Conservation (phyloP, 2,797 vertebrate species). For the Artibeus lituratus region DNA sequence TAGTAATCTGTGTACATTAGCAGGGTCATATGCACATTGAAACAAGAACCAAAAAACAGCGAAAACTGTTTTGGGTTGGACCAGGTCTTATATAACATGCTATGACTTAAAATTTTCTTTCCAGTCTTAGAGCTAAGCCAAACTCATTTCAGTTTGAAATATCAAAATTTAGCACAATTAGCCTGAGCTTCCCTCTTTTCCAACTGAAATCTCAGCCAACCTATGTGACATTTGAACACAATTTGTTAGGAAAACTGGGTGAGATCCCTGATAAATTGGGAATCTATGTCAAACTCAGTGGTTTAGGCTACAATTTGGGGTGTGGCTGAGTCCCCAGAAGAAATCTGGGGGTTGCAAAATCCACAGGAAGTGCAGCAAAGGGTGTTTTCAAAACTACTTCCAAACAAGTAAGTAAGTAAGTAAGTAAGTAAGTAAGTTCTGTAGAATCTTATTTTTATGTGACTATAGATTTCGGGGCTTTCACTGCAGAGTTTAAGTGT, state of each 20-base stretch:
- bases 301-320: conserved; percentile 54
- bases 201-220: conserved; percentile 53
- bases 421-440: too few species aligned
- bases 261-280: conserved; percentile 62
- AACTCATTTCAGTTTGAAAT: conserved; percentile 55
- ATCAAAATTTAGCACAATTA: conserved; percentile 2
- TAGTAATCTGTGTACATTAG: background rate
- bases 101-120: conserved; percentile 26
- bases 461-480: background rate
- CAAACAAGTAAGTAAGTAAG: conserved; percentile 28
- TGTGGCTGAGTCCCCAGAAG: conserved; percentile 17
- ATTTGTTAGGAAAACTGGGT: conserved; percentile 54
- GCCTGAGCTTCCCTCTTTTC: background rate
- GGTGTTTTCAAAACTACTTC: conserved; percentile 48
- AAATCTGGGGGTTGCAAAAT: conserved; percentile 59
- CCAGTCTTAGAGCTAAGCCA: conserved; percentile 30
- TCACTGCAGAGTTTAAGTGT: background rate
- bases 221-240: conserved; percentile 67
- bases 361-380: conserved; percentile 59
- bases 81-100: background rate
- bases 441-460: background rate
- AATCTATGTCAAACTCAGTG: conserved; percentile 65
- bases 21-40: background rate
- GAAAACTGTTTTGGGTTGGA: conserved; percentile 2
- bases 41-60: background rate